These are phyloP conservation scores for Rynchops niger DNA, from an alignment of 2,113 vertebrate species.

Conservation along the genomic window DNA sequence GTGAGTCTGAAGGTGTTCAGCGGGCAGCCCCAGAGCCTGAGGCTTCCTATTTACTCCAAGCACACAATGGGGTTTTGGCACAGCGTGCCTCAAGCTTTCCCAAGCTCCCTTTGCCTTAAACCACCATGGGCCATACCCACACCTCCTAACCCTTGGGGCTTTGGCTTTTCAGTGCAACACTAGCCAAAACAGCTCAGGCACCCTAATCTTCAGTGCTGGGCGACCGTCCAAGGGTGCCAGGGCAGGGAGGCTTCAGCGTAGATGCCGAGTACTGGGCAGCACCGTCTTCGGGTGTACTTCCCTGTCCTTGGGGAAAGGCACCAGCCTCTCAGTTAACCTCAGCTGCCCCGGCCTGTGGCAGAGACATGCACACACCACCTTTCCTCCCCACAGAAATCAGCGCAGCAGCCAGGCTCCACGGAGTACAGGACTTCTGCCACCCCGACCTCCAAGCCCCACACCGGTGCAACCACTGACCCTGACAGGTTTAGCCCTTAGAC, in stretches of 20 bases:
- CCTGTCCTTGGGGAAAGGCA: not conserved
- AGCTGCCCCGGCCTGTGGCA: not conserved
- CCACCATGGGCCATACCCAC: not conserved
- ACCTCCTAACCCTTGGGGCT: rapidly evolving
- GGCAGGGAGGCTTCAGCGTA: rapidly evolving
- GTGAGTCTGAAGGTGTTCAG: not conserved
- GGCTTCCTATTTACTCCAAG: not conserved
- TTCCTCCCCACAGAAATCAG: too few relatives aligned
- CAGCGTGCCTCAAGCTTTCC: not conserved
- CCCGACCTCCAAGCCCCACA: rapidly evolving
- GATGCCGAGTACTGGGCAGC: not conserved
- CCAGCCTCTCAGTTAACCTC: not conserved
- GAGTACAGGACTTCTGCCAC: too few relatives aligned
- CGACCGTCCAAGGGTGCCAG: not conserved
- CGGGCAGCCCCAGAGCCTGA: not conserved
- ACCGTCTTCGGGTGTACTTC: not conserved
- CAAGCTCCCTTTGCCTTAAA: not conserved
- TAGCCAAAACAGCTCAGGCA: not conserved
- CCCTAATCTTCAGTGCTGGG: not conserved
- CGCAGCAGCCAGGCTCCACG: not conserved
- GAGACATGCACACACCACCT: rapidly evolving
- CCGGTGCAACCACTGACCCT: rapidly evolving
- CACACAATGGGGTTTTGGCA: not conserved
- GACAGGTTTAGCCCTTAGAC: not conserved
- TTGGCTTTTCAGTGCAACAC: not conserved